Base-by-base conservation (phyloP, 1,140 invertebrate species). In the Marisa cornuarietis region DNA sequence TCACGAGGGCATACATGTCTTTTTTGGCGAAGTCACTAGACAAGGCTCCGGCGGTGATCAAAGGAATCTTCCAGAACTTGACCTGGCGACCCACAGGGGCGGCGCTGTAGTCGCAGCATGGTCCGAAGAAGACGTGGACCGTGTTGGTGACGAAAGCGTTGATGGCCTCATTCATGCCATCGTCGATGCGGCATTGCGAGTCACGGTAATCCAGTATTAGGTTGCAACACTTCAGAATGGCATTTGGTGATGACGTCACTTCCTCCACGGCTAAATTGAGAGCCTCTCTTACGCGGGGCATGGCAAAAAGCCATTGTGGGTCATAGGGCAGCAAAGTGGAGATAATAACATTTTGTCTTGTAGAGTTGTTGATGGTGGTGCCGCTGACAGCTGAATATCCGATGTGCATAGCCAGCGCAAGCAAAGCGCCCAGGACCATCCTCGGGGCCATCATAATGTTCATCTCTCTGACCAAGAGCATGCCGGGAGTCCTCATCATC, bases 51-150 rank as follows among this genome's bases (percentile, higher is more conserved):
- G 96, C 94, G 0, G 96, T 97, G 7, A 84, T 66, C 80, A 84
- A 72, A 0, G 97, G 97, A 22, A 97, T 95, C 13, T 94, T 88
- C 97, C 97, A 99, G 58, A 83, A 87, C 42, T 78, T 79, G 5
- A 78, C 94, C 88, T 98, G 97, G 26, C 97, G 92, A 1, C 95
- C 95, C 6, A 98, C 95, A 0, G 96, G 96, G 0, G 96, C 96
- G 73, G 97, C 93, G 0, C 96, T 96, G 90, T 97, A 98, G 84
- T 97, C 96, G 90, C 96, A 98, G 11, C 96, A 94, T 0, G 97
- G 95, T 0, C 97, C 97, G 85, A 98, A 93, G 88, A 98, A 96
- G 1, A 95, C 96, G 91, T 98, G 95, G 14, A 87, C 84, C 51
- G 84, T 78, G 11, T 78, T 79, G 51, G 81, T 66, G 5, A 88